Conservation (phyloP, 2,888 invertebrate genomes). For the Nomada ruficornis region DNA sequence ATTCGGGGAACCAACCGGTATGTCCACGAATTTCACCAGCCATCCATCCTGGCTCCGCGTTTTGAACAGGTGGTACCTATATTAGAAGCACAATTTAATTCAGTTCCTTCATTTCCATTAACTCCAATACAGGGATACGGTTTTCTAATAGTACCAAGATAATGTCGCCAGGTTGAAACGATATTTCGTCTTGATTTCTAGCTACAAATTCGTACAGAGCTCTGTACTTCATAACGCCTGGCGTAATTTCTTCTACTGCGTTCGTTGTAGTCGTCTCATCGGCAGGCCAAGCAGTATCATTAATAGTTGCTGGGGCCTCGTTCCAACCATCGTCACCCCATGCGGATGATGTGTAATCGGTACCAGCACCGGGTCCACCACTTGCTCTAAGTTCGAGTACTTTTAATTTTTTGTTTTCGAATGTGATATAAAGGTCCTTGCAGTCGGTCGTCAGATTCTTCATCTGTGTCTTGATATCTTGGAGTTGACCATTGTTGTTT, state of each 20-base stretch:
- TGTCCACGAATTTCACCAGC: conserved; percentile 96
- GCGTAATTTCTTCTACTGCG: conserved; percentile 82
- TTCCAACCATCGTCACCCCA: conserved; percentile 89
- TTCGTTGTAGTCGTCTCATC: conserved; percentile 79
- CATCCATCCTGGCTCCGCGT: conserved; percentile 98
- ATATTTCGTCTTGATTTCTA: conserved; percentile 95
- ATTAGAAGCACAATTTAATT: conserved; percentile 17
- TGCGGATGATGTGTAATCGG: conserved; percentile 85
- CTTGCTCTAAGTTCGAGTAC: conserved; percentile 86
- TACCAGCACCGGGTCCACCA: conserved; percentile 82
- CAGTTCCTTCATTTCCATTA: neutral
- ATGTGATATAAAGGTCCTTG: conserved; percentile 88
- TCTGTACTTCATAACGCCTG: conserved; percentile 90
- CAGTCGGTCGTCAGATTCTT: conserved; percentile 89
- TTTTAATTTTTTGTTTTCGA: conserved; percentile 87
- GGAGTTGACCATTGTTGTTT: conserved; percentile 90
- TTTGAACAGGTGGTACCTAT: conserved; percentile 90
- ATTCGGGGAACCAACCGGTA: conserved; percentile 98
- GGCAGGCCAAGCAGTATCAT: conserved; percentile 84
- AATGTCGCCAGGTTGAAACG: conserved; percentile 96
- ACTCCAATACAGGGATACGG: neutral
- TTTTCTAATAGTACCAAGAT: conserved; percentile 87
- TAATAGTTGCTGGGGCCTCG: conserved; percentile 79
- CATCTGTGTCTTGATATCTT: conserved; percentile 90
- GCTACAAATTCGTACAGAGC: conserved; percentile 98